A percentile compares a stretch with the other conserved stretches of the same genome.
Conservation (phyloP, 2,113 vertebrate species). For the Prunella himalayana region DNA sequence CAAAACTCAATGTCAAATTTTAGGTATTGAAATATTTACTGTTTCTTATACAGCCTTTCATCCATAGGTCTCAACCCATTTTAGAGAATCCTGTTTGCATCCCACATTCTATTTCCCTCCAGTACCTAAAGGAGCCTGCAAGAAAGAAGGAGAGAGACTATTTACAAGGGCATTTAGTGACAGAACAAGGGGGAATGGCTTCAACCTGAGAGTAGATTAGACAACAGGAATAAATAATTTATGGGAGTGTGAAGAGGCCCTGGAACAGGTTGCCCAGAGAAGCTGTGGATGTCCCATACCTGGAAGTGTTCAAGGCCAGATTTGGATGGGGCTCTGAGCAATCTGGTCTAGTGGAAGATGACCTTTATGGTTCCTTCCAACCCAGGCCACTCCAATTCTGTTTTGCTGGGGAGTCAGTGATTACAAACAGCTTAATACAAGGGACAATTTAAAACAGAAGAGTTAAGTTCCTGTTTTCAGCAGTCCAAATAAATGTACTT, state of each 20-base stretch:
- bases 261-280: background rate
- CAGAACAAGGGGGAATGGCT: background rate
- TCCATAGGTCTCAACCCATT: background rate
- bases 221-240: background rate
- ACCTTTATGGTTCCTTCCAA: background rate
- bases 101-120: background rate
- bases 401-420: background rate
- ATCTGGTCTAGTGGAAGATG: background rate
- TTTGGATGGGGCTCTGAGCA: background rate
- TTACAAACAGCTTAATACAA: background rate
- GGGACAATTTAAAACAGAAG: background rate
- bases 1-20: background rate
- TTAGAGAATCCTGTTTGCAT: background rate
- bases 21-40: background rate
- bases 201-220: background rate
- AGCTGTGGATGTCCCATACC: background rate
- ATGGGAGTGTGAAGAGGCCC: background rate
- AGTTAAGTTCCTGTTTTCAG: background rate
- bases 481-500: background rate
- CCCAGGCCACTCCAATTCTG: accelerated
- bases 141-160: background rate
- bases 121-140: background rate
- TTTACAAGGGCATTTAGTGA: background rate
- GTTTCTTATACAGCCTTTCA: background rate
- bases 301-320: background rate